Evolutionary conservation across 2,888 invertebrate genomes (phyloP), one percentile per base, ranked within the genome.

Genomic region (Lottia gigantea): DNA sequence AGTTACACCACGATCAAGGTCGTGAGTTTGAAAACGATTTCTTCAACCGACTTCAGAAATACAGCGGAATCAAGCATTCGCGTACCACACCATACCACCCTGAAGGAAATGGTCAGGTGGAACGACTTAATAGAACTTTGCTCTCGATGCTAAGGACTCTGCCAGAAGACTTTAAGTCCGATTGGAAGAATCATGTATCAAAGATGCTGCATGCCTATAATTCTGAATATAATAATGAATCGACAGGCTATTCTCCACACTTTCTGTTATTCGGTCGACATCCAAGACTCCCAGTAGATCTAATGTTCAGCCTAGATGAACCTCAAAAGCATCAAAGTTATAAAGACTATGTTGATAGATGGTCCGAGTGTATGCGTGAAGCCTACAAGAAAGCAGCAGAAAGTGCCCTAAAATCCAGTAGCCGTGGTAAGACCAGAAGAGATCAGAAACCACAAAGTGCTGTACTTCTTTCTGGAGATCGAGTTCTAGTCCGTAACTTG

Each of bases 1-100:
- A 64, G 40, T 23, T 78, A 14, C 78, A 78, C 45, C 76, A 76
- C 49, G 76, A 77, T 62, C 76, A 77, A 64, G 75, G 78, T 14
- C 45, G 65, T 16, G 76, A 78, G 61, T 78, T 78, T 68, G 77
- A 78, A 65, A 77, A 77, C 63, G 46, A 70, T 14, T 65, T 78
- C 14, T 77, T 78, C 61, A 26, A 61, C 6, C 67, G 70, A n/a
- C 49, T 74, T 2, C 66, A 74, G 45, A 62, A 69, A 16, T 66
- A 23, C 15, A 62, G 64, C 19, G 68, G 70, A 4, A 68, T 74
- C 23, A 46, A 62, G 1, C 61, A 66, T 26, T 73, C 73, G 4
- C 19, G 68, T 12, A 73, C 69, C 8, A 74, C 71, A 7, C 71
- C 69, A 23, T 71, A 63, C 19, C 71, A 69, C 25, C 74, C 55